Percentiles rank a stretch among this genome's conserved stretches.
These are phyloP conservation scores for Ctenicera cuprea DNA, from an alignment of 2,888 invertebrate species.

Conservation along the genomic window DNA sequence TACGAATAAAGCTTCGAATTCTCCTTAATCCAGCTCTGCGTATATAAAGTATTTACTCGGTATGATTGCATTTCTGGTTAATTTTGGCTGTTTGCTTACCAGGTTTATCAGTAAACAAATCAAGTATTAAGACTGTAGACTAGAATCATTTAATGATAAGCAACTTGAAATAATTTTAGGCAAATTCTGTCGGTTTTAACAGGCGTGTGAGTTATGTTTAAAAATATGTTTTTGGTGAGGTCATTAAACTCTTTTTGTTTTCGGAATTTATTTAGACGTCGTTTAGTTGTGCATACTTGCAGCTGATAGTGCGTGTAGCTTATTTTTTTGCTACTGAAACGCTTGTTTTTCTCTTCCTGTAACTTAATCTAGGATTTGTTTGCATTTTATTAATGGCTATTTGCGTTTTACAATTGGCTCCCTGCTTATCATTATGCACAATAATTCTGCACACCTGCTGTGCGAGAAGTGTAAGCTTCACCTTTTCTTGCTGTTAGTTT, in stretches of 20 bases:
- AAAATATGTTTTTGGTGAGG: conserved; percentile 49
- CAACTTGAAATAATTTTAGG: conserved; percentile 41
- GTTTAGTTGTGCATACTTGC: conserved; percentile 43
- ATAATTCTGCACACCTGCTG: conserved; percentile 24
- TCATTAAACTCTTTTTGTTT: conserved; percentile 53
- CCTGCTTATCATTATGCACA: conserved; percentile 3
- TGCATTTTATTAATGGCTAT: conserved; percentile 10
- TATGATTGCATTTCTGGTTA: neutral
- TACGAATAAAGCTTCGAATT: too few species aligned
- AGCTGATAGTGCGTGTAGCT: conserved; percentile 27
- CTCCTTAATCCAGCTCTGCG: too few species aligned
- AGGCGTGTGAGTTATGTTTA: conserved; percentile 42
- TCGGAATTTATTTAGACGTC: conserved; percentile 44
- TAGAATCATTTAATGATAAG: conserved; percentile 32
- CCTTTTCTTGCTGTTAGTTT: neutral
- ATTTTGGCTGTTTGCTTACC: neutral
- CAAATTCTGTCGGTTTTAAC: conserved; percentile 45
- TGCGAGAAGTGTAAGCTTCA: neutral
- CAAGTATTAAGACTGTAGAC: neutral
- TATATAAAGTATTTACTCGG: neutral
- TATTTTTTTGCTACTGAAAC: conserved; percentile 30
- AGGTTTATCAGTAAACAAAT: conserved; percentile 20
- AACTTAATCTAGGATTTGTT: neutral
- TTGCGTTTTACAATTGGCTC: neutral
- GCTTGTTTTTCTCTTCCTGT: neutral